A percentile compares a stretch with the other conserved stretches of the same genome.
Evolutionary conservation across 2,113 vertebrate species (phyloP).

Genomic region (Chamaea fasciata): DNA sequence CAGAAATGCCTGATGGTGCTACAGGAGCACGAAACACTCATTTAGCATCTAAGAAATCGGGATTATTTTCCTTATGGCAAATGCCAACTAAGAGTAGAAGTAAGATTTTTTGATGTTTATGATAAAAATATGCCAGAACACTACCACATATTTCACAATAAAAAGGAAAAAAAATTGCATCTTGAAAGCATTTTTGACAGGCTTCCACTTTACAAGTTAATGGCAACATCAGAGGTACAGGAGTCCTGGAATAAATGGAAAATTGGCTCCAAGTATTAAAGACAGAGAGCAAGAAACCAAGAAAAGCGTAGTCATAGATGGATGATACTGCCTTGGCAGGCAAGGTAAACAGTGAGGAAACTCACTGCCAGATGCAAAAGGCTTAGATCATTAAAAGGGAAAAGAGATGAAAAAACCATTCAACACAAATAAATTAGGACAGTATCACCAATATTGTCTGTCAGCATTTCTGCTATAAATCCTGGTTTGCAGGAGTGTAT

Average conservation of each 20-base stretch:
- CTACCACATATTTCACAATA: neutral
- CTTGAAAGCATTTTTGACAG: conserved; percentile 67
- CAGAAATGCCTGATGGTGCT: neutral
- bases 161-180: neutral
- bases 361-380: conserved; percentile 54
- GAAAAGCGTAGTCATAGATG: conserved; percentile 61
- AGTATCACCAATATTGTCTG: conserved; percentile 35
- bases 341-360: conserved; percentile 58
- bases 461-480: conserved; percentile 29
- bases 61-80: neutral
- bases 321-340: conserved; percentile 56
- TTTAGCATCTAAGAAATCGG: neutral
- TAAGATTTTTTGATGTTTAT: neutral
- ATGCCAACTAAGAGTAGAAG: neutral
- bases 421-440: conserved; percentile 49
- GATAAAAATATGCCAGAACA: conserved; percentile 31
- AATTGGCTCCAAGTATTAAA: conserved; percentile 61
- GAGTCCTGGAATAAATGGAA: conserved; percentile 58
- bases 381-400: conserved; percentile 63
- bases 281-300: conserved; percentile 55
- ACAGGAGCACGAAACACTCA: neutral
- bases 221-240: conserved; percentile 50
- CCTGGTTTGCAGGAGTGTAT: neutral
- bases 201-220: conserved; percentile 64
- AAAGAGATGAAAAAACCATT: conserved; percentile 55